Base-by-base conservation (phyloP, 2,888 invertebrate species). In the Stenchaetothrips biformis region DNA sequence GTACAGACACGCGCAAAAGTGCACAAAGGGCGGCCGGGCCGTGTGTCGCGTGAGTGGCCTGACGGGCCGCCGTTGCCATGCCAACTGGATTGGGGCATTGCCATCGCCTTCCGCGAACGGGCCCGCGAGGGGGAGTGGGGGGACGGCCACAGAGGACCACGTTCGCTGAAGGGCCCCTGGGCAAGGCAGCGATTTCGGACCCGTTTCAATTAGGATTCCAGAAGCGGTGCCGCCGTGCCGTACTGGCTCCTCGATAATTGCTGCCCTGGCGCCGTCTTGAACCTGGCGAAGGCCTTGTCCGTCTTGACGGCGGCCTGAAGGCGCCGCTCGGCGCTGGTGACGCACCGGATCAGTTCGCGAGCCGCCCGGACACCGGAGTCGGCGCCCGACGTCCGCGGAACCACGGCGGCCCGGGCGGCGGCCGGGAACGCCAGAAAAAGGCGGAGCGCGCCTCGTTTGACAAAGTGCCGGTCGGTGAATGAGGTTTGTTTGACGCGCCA, bases 141-240 rank as follows among this genome's bases (percentile, higher is more conserved):
- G 9, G 67, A 9, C 67, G 9, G n/a, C n/a, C n/a, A n/a, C n/a
- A 21, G 21, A 21, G 9, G 67, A 21, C 18, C n/a, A n/a, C 67
- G 21, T 21, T 67, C 67, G 21, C n/a, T 21, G 67, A 67, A n/a
- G n/a, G 67, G 67, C 18, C 18, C 4, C 37, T 37, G 37, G 53
- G 53, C 53, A 4, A 53, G 6, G 53, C 25, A 21, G 67, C 67
- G 25, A 74, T 74, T 74, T 74, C 67, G 67, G 67, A 25, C 7
- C 67, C 67, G 67, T 74, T 74, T 74, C 25, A 74, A 74, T 74
- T 74, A 74, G 25, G 67, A 74, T 74, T 74, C 67, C 67, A 74
- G 37, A 2, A 4, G 37, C 37, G 37, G 37, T 37, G 37, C 37
- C 4, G 37, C 37, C 37, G 37, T 37, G 37, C 37, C 37, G 37